Evolutionary conservation across 2,113 vertebrate species (phyloP), one percentile per base, ranked within the genome.

Genomic region (Festucalex cinctus): DNA sequence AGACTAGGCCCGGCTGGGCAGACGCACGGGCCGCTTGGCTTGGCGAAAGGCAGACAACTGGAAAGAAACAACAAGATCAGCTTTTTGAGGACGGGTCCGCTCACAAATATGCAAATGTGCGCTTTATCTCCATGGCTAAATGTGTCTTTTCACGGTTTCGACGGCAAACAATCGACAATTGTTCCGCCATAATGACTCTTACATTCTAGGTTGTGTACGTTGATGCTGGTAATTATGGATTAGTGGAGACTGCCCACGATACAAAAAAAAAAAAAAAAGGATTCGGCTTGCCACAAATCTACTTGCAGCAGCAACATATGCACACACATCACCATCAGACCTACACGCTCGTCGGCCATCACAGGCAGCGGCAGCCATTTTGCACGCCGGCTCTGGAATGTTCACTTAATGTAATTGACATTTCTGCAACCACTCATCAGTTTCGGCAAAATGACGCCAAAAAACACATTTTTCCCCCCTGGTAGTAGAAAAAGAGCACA

Each of bases 351-450:
- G 85, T 88, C 89, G 80, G 86, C 89, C 89, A 90, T 90, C 86
- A 89, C 86, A 89, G 85, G 82, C 80, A 65, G 76, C 32, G 84
- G 88, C 89, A 81, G 89, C 89, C 89, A 90, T 90, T 90, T 90
- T 90, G 86, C 78, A 81, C 71, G 76, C 82, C 76, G 83, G 88
- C 85, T 83, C 80, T 77, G 79, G 76, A 85, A 88, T 83, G 79
- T 85, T 85, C 85, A 87, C 81, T 88, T 84, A 83, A 80, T 64
- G 35, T 78, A 81, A 90, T 88, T 57, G 54, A 57, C 54, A 16
- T 57, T 88, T 86, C 81, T 68, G 73, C 62, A 71, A 51, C n/a
- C 48, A 22, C 3, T 20, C 20, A 3, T n/a, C 8, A n/a, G 7
- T 22, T 51, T 51, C 20, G 20, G 48, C 20, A 49, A 49, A 44